These are phyloP conservation scores for Coreius guichenoti DNA, from an alignment of 2,797 vertebrate species.

Conservation along the genomic window DNA sequence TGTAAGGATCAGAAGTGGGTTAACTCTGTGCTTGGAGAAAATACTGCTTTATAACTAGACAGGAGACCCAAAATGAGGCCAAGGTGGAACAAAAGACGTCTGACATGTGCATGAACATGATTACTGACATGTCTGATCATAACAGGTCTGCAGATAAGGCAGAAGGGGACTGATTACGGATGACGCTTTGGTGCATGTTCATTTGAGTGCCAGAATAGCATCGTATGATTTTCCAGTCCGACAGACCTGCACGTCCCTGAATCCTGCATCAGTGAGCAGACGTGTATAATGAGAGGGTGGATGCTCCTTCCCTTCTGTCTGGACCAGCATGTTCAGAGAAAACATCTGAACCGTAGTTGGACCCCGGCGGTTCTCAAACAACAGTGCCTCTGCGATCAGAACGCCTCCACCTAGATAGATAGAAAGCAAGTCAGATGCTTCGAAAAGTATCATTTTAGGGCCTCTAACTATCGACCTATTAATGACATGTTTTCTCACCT, in stretches of 20 bases:
- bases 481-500: slow-evolving; percentile 61
- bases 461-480: not conserved
- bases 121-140: not conserved
- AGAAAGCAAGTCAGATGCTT: not conserved
- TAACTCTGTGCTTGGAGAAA: not conserved
- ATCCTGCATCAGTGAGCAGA: slow-evolving; percentile 71
- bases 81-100: slow-evolving; percentile 9
- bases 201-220: slow-evolving; percentile 77
- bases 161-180: not conserved
- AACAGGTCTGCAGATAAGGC: slow-evolving; percentile 19
- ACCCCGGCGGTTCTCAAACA: slow-evolving; percentile 76
- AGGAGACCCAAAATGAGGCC: not conserved
- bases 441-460: not conserved
- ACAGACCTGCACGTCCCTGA: slow-evolving; percentile 74
- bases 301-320: slow-evolving; percentile 75
- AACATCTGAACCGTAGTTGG: slow-evolving; percentile 76
- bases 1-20: not conserved
- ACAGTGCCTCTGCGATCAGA: slow-evolving; percentile 75
- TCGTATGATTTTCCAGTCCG: slow-evolving; percentile 79
- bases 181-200: slow-evolving; percentile 46
- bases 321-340: slow-evolving; percentile 82
- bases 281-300: slow-evolving; percentile 71
- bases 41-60: not conserved
- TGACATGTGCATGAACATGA: slow-evolving; percentile 19
- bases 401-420: slow-evolving; percentile 73